Conservation (phyloP, 2,113 vertebrate species). For the Glaucidium brasilianum region DNA sequence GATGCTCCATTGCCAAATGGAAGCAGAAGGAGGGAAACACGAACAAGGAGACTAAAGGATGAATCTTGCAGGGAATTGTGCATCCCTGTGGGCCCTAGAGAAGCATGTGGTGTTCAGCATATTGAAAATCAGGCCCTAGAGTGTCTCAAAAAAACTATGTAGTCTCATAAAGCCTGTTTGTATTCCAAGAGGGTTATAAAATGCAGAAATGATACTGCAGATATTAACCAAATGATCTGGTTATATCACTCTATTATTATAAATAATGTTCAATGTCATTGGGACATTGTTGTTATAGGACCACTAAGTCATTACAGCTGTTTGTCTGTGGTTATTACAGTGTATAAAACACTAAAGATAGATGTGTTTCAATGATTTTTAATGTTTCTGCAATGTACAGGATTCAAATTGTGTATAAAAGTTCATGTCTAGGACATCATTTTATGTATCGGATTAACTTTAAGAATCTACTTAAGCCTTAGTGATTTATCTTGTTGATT, state of each 20-base stretch:
- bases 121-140: background rate
- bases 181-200: background rate
- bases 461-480: background rate
- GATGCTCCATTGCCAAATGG: background rate
- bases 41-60: background rate
- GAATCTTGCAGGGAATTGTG: background rate
- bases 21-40: background rate
- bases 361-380: background rate
- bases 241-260: background rate
- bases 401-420: background rate
- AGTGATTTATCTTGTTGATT: background rate
- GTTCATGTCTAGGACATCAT: background rate
- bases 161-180: background rate
- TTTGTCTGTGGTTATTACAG: background rate
- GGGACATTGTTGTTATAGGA: background rate
- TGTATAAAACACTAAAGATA: background rate
- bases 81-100: background rate
- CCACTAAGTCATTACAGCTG: background rate
- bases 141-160: background rate
- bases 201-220: background rate
- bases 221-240: background rate
- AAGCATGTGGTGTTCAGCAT: background rate
- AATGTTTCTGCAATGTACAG: background rate
- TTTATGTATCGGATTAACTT: background rate
- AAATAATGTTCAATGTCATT: background rate